Percentiles rank a stretch among this genome's conserved stretches.
These are phyloP conservation scores for Epinephelus moara DNA, from an alignment of 2,113 vertebrate species.

Conservation along the genomic window DNA sequence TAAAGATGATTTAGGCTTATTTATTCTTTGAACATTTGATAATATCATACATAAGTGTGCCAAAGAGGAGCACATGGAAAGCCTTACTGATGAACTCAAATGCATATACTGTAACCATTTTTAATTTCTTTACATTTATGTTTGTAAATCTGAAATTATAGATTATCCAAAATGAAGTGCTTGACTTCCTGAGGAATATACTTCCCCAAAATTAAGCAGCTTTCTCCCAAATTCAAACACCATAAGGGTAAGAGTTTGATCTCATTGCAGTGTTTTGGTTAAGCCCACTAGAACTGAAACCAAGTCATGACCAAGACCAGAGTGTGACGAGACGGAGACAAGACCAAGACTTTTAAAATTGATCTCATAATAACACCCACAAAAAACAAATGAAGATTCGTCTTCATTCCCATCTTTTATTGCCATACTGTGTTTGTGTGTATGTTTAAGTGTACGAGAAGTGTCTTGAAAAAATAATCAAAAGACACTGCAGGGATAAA, in stretches of 20 bases:
- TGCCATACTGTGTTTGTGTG: too few species aligned
- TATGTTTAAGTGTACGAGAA: too few species aligned
- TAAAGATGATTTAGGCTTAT: conserved; percentile 27
- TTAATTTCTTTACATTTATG: background rate
- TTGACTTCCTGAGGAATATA: background rate
- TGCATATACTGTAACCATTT: background rate
- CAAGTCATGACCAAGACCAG: too few species aligned
- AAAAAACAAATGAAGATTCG: too few species aligned
- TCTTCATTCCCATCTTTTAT: too few species aligned
- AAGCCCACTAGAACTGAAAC: too few species aligned
- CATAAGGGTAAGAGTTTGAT: conserved; percentile 44
- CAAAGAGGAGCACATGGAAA: background rate
- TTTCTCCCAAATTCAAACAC: conserved; percentile 35
- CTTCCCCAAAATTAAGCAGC: background rate
- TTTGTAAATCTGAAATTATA: background rate
- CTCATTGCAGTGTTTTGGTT: too few species aligned
- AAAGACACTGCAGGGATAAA: too few species aligned
- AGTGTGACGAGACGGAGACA: too few species aligned
- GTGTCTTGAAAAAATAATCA: too few species aligned
- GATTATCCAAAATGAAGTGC: background rate
- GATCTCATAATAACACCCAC: too few species aligned
- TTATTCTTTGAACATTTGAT: background rate
- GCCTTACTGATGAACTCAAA: background rate
- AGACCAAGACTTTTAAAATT: too few species aligned
- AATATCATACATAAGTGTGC: background rate